phyloP scores from a whole-genome alignment of 2,113 vertebrate genomes.

The Ptychochromis oligacanthus region DNA sequence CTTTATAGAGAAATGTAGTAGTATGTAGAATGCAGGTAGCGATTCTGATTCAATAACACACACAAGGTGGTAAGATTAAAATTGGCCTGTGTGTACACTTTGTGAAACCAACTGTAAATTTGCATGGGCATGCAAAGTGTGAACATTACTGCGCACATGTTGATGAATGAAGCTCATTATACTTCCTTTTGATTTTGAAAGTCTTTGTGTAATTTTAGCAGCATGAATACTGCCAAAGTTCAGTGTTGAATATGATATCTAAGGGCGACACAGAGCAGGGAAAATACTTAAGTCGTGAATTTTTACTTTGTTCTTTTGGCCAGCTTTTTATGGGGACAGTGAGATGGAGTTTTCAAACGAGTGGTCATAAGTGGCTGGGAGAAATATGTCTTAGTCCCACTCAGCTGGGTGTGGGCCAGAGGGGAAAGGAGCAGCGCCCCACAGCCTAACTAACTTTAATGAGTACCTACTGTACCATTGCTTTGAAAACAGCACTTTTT shows the following conservation, averaged over 20 bases:
- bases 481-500: slow-evolving; percentile 14
- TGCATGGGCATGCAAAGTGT: neutral
- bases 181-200: neutral
- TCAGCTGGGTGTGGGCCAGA: neutral
- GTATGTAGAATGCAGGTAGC: neutral
- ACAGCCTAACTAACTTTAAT: slow-evolving; percentile 12
- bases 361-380: neutral
- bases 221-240: neutral
- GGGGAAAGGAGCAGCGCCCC: neutral
- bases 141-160: neutral
- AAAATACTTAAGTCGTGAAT: neutral
- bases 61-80: rapidly evolving
- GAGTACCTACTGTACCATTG: neutral
- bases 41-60: neutral
- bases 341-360: neutral
- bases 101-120: neutral
- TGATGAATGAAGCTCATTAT: neutral
- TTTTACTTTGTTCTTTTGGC: neutral
- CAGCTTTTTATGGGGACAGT: neutral
- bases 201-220: neutral
- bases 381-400: neutral
- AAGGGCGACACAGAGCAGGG: neutral
- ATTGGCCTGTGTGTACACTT: rapidly evolving
- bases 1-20: neutral
- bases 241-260: slow-evolving; percentile 1